Evolutionary conservation across 2,113 vertebrate genomes (phyloP), one percentile per base, ranked within the genome.

Genomic region (Oncorhynchus clarkii): DNA sequence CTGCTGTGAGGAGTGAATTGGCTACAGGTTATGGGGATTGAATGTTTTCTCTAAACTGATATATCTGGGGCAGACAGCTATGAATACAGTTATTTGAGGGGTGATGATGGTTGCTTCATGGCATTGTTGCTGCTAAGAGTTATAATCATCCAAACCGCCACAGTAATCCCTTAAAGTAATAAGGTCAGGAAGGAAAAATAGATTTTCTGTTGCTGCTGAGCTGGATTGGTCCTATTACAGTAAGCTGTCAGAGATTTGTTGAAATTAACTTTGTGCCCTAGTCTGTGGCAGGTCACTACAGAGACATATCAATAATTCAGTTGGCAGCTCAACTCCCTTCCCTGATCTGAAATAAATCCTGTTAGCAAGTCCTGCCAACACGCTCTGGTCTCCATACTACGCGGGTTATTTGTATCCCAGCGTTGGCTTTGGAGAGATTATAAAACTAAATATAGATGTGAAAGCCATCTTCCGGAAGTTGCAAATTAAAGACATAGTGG

Each of bases 221-320:
- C 83, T 77, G 85, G 60, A 77, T 74, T 26, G 1, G 27, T 78
- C 75, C 81, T 85, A 78, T 87, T 87, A 54, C 51, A 54, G 16
- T 18, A 85, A 87, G 84, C 86, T 89, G 88, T 81, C 84, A 82
- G 74, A 82, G 83, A 87, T 90, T 85, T 80, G 80, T 78, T 79
- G 79, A 70, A 64, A 77, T 89, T 84, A 91, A 90, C 90, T 85
- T 80, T 78, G 82, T 34, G 72, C 82, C 84, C 83, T 80, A 79
- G 76, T 90, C 87, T 86, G 75, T 80, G 80, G 83, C 78, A 8
- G 84, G 87, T 90, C 90, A 88, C 79, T 70, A 71, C 31, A n/a
- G 72, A 83, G 89, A 86, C 85, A 70, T 82, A 87, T 92, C 90
- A 91, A 91, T 91, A 90, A 92, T 89, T 90, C 86, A 91, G 89